Evolutionary conservation across 2,888 invertebrate genomes (phyloP), one percentile per base, ranked within the genome.

Genomic region (Nyleta sp.): DNA sequence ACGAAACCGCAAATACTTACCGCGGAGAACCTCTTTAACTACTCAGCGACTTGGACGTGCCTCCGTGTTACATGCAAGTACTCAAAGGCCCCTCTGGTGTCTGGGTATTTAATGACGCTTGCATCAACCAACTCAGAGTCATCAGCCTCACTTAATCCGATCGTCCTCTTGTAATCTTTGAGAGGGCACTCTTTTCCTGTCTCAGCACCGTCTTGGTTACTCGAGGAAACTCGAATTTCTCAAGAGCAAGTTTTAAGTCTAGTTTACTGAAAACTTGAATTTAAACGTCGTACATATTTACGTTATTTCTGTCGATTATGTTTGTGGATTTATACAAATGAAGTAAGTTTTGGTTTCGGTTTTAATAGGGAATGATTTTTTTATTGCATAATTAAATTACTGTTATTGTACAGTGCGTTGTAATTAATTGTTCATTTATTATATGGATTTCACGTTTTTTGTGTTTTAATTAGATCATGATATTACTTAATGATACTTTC

Each of bases 31-130:
- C 55, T 55, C 40, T 40, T 38, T 40, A 55, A 38, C 38, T 40
- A 22, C 24, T 55, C 55, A 55, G 55, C 18, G 24, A 38, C 55
- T 55, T 55, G 55, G 31, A 60, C 28, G n/a, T 40, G 59, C 33
- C 46, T 46, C n/a, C 18, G 28, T 57, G 55, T 46, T 15, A 42
- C 57, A 17, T 18, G 6, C 52, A 59, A 28, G 31, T 28, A 42
- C 57, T 42, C 17, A 42, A 17, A 18, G n/a, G 28, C 13, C 15
- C 17, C 42, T 42, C 6, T 3, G 50, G 24, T 20, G 20, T 53
- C 53, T 59, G 8, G 42, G 7, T 44, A 42, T 59, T 42, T 59
- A 59, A 59, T 42, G 28, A 59, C 28, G 17, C 57, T 40, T 40
- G 24, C 22, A 31, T 17, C 31, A 59, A 59, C 57, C 24, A 17